phyloP scores from a whole-genome alignment of 2,113 vertebrate species.

The Poeciliopsis turrubarensis region DNA sequence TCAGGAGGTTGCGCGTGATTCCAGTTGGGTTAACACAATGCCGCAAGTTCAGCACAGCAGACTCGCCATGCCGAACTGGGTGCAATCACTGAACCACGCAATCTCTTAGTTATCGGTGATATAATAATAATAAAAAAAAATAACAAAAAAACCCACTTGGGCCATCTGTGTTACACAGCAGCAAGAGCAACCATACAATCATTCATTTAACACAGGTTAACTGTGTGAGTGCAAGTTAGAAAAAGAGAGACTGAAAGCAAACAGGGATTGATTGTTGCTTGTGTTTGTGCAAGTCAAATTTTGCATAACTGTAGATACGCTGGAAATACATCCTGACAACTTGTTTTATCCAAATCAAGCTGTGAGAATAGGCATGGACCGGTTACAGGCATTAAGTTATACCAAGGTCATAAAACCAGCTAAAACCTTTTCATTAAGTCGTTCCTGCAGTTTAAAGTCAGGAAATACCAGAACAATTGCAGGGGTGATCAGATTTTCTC shows the following conservation, averaged over 20 bases:
- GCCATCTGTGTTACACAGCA: constrained; percentile 46
- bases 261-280: constrained; percentile 6
- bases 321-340: not conserved
- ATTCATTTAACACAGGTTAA: constrained; percentile 39
- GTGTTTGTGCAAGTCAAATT: constrained; percentile 11
- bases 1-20: constrained; percentile 45
- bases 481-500: not conserved
- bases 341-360: constrained; percentile 16
- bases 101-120: constrained; percentile 38
- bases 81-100: constrained; percentile 17
- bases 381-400: not conserved
- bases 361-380: not conserved
- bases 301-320: constrained; percentile 24
- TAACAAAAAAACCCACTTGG: constrained; percentile 13
- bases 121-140: constrained; percentile 5
- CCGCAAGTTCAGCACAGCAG: constrained; percentile 35
- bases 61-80: constrained; percentile 30
- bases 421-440: not conserved
- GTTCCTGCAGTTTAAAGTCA: not conserved
- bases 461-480: not conserved
- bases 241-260: not conserved
- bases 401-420: not conserved
- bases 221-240: constrained; percentile 22
- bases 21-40: constrained; percentile 39
- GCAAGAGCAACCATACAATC: constrained; percentile 57